Base-by-base conservation (phyloP, 2,797 vertebrate species). In the Hafferia zeledoni region DNA sequence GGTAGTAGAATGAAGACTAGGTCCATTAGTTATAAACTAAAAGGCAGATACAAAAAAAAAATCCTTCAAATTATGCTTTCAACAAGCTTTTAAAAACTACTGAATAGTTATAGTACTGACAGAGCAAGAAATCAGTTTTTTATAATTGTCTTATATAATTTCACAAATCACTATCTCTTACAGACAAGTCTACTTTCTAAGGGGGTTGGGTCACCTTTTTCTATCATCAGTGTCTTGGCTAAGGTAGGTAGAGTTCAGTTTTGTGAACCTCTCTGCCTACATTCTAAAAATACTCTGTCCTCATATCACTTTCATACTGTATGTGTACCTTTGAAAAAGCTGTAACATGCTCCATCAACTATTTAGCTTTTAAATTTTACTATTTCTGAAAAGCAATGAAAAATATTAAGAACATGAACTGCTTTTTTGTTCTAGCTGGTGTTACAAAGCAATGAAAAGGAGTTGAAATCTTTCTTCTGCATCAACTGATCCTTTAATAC, bases 401-500 rank as follows among this genome's bases (percentile, higher is more conserved):
- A 89, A 86, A n/a, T 22, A 74, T 30, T 69, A 72, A 53, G 30
- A 80, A 64, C 6, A 28, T 4, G 7, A 41, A 56, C 13, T 30
- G 56, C 11, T 49, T 71, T 84, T 89, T 77, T 78, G 46, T 67
- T 89, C 74, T 77, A 85, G 13, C 53, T 77, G 71, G 35, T 68
- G 65, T 64, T 85, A 89, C 61, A 92, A 90, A 71, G 60, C 52
- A 94, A 69, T 31, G 49, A 93, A 90, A 92, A 69, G 44, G 43
- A 70, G 46, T 8, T 89, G 39, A 85, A 89, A 79, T 55, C 35
- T 74, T 84, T 68, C 77, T 82, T 83, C 89, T 94, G 75, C 81
- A 87, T 85, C 87, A 95, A 80, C 70, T 87, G 71, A 74, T 89
- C 72, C 83, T 67, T 87, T 87, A 78, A 91, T 83, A 92, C 92